A percentile compares a stretch with the other conserved stretches of the same genome.
Conservation (phyloP, 2,797 vertebrate genomes). For the Poecilia gillii region DNA sequence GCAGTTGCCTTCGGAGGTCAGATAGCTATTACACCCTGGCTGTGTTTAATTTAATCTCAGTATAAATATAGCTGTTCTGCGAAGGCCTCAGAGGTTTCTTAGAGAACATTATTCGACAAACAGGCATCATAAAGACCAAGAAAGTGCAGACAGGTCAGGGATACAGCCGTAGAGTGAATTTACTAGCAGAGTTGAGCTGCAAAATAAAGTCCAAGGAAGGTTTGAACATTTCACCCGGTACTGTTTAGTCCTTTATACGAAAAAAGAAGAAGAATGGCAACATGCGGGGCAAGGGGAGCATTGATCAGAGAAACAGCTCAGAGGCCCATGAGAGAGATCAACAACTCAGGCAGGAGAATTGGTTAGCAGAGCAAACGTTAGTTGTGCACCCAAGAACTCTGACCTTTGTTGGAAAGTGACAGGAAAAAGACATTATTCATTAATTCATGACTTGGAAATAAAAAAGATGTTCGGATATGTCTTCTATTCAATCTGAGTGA, state of each 20-base stretch:
- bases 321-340: not conserved
- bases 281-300: not conserved
- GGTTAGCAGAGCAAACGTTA: not conserved
- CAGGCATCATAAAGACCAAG: not conserved
- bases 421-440: not conserved
- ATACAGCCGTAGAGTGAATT: not conserved
- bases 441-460: not conserved
- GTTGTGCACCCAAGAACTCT: not conserved
- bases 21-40: not conserved
- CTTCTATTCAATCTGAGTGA: not conserved
- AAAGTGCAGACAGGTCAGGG: not conserved
- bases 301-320: not conserved
- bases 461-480: not conserved
- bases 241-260: not conserved
- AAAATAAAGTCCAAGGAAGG: not conserved
- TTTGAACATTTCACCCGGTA: not conserved
- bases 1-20: not conserved
- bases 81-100: not conserved
- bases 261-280: not conserved
- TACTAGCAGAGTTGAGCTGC: not conserved
- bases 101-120: not conserved
- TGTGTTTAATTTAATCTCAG: not conserved
- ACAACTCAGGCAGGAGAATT: not conserved
- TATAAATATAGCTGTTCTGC: not conserved
- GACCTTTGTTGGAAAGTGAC: not conserved